These are phyloP conservation scores for Chironomus tentans DNA, from an alignment of 2,888 invertebrate species.

Conservation along the genomic window DNA sequence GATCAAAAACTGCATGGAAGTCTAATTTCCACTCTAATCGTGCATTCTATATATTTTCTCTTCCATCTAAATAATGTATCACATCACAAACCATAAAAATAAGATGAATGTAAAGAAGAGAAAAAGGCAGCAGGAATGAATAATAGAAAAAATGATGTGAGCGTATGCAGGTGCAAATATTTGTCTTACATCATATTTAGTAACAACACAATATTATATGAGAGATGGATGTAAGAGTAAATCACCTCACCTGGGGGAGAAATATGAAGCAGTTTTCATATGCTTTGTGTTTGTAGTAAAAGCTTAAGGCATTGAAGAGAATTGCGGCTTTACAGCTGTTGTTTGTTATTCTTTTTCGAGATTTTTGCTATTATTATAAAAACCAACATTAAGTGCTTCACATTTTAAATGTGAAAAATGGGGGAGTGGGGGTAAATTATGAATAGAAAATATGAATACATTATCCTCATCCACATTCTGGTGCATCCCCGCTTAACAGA, in stretches of 20 bases:
- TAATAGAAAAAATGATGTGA: neutral
- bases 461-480: no score
- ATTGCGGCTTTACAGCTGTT: conserved; percentile 15
- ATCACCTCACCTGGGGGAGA: neutral
- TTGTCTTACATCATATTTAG: neutral
- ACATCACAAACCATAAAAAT: neutral
- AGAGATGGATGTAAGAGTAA: neutral
- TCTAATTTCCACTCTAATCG: no score
- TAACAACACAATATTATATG: neutral
- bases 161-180: conserved; percentile 5
- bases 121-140: neutral
- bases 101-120: no score
- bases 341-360: neutral
- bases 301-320: neutral
- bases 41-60: neutral
- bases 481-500: no score
- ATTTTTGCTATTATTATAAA: neutral
- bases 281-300: neutral
- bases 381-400: neutral
- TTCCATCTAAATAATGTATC: neutral
- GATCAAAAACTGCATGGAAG: neutral
- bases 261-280: neutral
- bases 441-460: no score
- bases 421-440: neutral
- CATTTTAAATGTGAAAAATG: neutral